Conservation (phyloP, 2,797 vertebrate species). For the Cheirogaleus major region DNA sequence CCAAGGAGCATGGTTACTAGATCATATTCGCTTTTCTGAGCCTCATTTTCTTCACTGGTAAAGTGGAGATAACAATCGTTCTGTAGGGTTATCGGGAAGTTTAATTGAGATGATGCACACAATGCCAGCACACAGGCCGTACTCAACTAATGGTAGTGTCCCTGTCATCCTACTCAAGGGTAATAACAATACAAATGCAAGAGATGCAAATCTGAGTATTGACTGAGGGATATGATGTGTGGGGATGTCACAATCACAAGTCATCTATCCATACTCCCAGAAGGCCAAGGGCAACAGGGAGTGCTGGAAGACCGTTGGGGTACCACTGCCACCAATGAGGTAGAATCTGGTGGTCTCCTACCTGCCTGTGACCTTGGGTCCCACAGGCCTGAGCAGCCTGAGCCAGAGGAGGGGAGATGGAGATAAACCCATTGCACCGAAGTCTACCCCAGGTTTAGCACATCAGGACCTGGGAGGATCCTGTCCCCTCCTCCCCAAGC, state of each 20-base stretch:
- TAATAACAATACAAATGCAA: not conserved
- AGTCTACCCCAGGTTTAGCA: not conserved
- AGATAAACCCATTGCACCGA: not conserved
- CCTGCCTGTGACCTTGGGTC: not conserved
- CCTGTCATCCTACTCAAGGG: not conserved
- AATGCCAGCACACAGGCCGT: not conserved
- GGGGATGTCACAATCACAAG: rapidly evolving
- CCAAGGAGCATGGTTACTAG: not conserved
- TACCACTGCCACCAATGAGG: not conserved
- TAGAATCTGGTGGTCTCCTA: not conserved
- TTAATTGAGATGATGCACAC: not conserved
- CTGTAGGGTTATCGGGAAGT: not conserved
- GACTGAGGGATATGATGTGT: not conserved
- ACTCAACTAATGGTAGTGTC: rapidly evolving
- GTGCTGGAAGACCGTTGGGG: not conserved
- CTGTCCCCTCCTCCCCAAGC: not conserved
- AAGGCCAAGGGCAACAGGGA: not conserved
- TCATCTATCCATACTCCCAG: not conserved
- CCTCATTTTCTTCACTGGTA: not conserved
- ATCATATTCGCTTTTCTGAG: not conserved
- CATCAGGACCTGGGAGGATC: not conserved
- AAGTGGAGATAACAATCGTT: not conserved
- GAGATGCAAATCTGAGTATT: not conserved
- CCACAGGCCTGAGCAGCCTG: not conserved
- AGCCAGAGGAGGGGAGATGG: not conserved